Percentiles rank a stretch among this genome's conserved stretches.
These are phyloP conservation scores for Neocloeon triangulifer DNA, from an alignment of 1,140 invertebrate genomes.

Conservation along the genomic window DNA sequence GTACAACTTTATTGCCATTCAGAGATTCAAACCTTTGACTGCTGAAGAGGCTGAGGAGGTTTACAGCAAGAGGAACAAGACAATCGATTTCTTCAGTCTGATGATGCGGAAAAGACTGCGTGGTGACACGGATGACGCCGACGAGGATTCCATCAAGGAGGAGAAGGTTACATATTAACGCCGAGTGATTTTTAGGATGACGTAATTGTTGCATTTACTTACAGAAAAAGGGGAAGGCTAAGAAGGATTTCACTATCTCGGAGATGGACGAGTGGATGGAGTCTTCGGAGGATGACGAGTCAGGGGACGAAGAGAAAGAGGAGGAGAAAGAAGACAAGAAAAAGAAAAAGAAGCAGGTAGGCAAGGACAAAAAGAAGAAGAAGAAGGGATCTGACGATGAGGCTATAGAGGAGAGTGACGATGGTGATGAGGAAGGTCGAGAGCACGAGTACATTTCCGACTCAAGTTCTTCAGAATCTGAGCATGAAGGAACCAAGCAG, in stretches of 20 bases:
- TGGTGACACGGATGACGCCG: slow-evolving; percentile 57
- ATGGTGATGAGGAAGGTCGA: slow-evolving; percentile 83
- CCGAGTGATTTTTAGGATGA: too few species aligned
- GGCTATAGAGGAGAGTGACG: slow-evolving; percentile 86
- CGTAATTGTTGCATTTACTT: slow-evolving; percentile 7
- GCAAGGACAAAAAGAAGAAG: slow-evolving; percentile 46
- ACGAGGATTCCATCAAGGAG: too few species aligned
- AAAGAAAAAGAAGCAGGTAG: slow-evolving; percentile 38
- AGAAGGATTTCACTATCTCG: slow-evolving; percentile 67
- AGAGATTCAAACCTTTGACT: slow-evolving; percentile 76
- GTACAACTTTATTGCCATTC: slow-evolving; percentile 75
- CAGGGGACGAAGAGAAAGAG: slow-evolving; percentile 32
- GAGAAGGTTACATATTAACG: not conserved
- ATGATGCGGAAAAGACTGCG: slow-evolving; percentile 75
- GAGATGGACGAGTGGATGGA: slow-evolving; percentile 88
- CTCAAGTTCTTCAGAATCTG: too few species aligned
- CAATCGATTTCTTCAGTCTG: slow-evolving; percentile 82
- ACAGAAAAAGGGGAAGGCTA: too few species aligned
- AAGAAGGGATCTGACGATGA: slow-evolving; percentile 58
- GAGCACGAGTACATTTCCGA: slow-evolving; percentile 76
- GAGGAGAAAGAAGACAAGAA: slow-evolving; percentile 38
- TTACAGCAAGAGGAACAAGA: slow-evolving; percentile 79
- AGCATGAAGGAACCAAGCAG: too few species aligned
- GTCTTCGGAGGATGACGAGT: slow-evolving; percentile 49
- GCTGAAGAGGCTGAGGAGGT: slow-evolving; percentile 94